Conservation (phyloP, 1,140 invertebrate genomes). For the Papilio dardanus region DNA sequence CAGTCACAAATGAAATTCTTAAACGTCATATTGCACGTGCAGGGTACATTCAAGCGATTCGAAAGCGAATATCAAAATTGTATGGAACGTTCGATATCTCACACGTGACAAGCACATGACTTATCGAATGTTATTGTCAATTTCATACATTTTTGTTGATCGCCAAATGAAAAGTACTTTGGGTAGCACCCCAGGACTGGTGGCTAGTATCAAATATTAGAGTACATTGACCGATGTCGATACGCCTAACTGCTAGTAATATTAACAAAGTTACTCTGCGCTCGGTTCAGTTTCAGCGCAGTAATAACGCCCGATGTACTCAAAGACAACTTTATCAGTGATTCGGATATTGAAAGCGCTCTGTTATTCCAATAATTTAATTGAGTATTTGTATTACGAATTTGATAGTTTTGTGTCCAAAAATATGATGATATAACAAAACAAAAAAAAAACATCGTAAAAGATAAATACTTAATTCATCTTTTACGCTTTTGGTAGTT, state of each 20-base stretch:
- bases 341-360: slow-evolving; percentile 12
- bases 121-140: no score
- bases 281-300: slow-evolving; percentile 11
- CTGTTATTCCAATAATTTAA: slow-evolving; percentile 11
- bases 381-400: background rate
- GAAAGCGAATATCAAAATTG: no score
- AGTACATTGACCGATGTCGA: background rate
- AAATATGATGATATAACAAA: background rate
- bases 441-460: background rate
- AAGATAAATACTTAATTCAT: no score
- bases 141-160: no score
- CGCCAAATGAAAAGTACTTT: no score
- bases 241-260: slow-evolving; percentile 8
- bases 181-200: background rate
- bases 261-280: slow-evolving; percentile 25
- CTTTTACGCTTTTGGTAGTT: no score
- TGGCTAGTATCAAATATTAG: background rate
- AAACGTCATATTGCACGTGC: background rate
- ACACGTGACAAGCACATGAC: no score
- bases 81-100: no score
- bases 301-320: background rate
- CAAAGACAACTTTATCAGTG: slow-evolving; percentile 27
- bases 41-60: background rate
- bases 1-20: slow-evolving; percentile 6
- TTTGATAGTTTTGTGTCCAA: background rate